These are phyloP conservation scores for Bryconaethiops microstoma DNA, from an alignment of 2,797 vertebrate genomes.

Conservation along the genomic window DNA sequence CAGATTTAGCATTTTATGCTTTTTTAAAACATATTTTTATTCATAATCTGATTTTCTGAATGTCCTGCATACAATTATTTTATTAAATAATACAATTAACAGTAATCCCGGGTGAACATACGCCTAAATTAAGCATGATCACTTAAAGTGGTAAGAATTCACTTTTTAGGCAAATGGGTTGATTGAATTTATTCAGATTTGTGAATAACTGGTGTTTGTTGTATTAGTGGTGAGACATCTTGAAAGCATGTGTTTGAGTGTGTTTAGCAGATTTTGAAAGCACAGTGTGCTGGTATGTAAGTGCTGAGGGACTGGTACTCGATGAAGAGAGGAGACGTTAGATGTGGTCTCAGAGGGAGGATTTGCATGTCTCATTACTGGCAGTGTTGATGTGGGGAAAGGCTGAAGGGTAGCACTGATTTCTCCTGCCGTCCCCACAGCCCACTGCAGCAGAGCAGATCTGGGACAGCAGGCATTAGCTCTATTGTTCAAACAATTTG, in stretches of 20 bases:
- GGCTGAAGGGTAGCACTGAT: slow-evolving; percentile 52
- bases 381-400: slow-evolving; percentile 8
- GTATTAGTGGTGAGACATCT: not conserved
- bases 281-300: not conserved
- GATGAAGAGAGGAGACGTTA: slow-evolving; percentile 5
- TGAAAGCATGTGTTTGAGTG: not conserved
- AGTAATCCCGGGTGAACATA: no score
- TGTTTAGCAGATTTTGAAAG: not conserved
- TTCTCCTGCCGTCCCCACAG: slow-evolving; percentile 7
- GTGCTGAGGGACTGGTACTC: not conserved
- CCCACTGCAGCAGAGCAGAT: slow-evolving; percentile 58
- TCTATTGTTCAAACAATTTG: slow-evolving; percentile 68
- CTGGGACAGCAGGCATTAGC: slow-evolving; percentile 55
- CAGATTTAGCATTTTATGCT: no score
- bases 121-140: no score
- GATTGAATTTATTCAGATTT: no score
- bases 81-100: no score
- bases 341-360: slow-evolving; percentile 23
- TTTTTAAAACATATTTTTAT: no score
- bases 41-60: no score
- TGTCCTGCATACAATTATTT: no score
- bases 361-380: slow-evolving; percentile 12
- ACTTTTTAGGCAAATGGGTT: no score
- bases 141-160: no score
- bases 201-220: not conserved